Base-by-base conservation (phyloP, 2,113 vertebrate genomes). In the Centropus unirufus region DNA sequence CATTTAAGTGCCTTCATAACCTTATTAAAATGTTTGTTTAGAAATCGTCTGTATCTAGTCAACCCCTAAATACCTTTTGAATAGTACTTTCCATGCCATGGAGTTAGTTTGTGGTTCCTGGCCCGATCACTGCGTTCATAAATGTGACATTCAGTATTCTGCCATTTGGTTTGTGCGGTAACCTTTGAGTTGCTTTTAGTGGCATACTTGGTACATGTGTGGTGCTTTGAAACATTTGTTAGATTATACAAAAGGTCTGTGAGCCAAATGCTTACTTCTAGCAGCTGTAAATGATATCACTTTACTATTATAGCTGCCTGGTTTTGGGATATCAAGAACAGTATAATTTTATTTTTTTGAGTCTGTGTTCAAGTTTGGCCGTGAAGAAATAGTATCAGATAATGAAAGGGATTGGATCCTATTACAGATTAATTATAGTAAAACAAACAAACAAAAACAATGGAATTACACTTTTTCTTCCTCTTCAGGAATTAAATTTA, bases 241-340 rank as follows among this genome's bases (percentile, higher is more conserved):
- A 84, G 54, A 73, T 83, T 59, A 36, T 15, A 8, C 36, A 49
- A 61, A 68, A 72, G 16, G 39, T 51, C 58, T 91, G 95, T 61
- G 88, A 87, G 49, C 64, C 87, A 79, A 91, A 89, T 26, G 32
- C 40, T 88, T 81, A 4, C 46, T 91, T 93, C 70, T 93, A 93
- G 91, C 75, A 95, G 87, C 90, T 90, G 93, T 82, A 82, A 97
- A 68, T 77, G 79, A 59, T 93, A 87, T 95, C 82, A 57, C 78
- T 92, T 97, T 91, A 92, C 72, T 88, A 27, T 76, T 97, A 59
- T 73, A 91, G 46, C 83, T 96, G 30, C 49, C 47, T 93, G 23
- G 54, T 88, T 21, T 17, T 69, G 39, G 72, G n/a, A 87, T 73
- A 68, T 92, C 89, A 96, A 54, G 74, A 91, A 85, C 42, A 51